Evolutionary conservation across 2,888 invertebrate species (phyloP).

Genomic region (Ptychoptera contaminata): DNA sequence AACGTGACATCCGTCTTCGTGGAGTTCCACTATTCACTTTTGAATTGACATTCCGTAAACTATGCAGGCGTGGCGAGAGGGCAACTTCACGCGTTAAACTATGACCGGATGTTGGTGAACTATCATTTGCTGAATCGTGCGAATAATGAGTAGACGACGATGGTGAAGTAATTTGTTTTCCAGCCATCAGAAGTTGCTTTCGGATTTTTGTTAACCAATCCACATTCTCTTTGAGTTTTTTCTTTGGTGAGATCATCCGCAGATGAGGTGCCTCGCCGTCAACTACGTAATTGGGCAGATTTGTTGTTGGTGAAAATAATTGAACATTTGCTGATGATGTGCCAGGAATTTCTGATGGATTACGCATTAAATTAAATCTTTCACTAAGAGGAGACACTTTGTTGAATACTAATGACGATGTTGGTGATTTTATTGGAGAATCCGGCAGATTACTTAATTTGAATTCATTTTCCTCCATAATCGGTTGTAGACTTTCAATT

Average conservation of each 20-base stretch:
- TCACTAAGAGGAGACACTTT: background rate
- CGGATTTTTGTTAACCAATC: slow-evolving; percentile 58
- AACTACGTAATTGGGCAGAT: slow-evolving; percentile 60
- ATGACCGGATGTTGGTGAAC: background rate
- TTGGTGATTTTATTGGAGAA: background rate
- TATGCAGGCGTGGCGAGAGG: slow-evolving; percentile 24
- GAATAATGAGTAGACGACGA: background rate
- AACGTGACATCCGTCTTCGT: slow-evolving; percentile 20
- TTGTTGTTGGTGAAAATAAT: slow-evolving; percentile 44
- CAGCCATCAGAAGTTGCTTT: slow-evolving; percentile 33
- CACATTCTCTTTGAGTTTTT: slow-evolving; percentile 41
- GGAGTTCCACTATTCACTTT: slow-evolving; percentile 12
- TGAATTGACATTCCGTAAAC: slow-evolving; percentile 20
- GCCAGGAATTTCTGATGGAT: slow-evolving; percentile 15
- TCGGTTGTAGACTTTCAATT: slow-evolving; percentile 2
- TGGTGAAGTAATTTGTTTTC: slow-evolving; percentile 10
- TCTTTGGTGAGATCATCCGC: slow-evolving; percentile 47
- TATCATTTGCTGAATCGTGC: slow-evolving; percentile 14
- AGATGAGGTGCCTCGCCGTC: slow-evolving; percentile 66
- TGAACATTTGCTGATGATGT: slow-evolving; percentile 16
- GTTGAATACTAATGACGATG: slow-evolving; percentile 9
- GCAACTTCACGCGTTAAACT: slow-evolving; percentile 5
- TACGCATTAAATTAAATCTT: slow-evolving; percentile 4
- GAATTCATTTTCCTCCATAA: slow-evolving; percentile 6
- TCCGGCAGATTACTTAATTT: background rate